Evolutionary conservation across 2,113 vertebrate genomes (phyloP).

Genomic region (Agapornis roseicollis): DNA sequence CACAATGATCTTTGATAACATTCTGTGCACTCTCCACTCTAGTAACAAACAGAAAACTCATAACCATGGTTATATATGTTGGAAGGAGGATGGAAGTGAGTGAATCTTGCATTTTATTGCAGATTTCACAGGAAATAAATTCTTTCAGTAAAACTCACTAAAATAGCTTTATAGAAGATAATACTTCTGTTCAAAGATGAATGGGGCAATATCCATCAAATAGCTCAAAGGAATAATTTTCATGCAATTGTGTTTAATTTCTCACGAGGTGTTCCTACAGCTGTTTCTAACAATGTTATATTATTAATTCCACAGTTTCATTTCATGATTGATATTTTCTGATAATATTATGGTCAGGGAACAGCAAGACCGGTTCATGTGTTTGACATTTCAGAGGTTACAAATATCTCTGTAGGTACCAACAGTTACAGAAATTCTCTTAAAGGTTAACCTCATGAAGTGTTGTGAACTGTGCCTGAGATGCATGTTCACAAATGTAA

Average conservation of each 20-base stretch:
- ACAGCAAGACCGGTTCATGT: not conserved
- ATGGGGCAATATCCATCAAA: not conserved
- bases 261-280: not conserved
- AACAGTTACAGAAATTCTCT: not conserved
- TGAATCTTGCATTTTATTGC: not conserved
- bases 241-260: not conserved
- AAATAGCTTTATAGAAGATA: constrained; percentile 10
- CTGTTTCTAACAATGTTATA: not conserved
- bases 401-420: not conserved
- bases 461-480: not conserved
- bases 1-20: not conserved
- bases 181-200: not conserved
- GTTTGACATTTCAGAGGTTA: not conserved
- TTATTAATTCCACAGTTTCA: not conserved
- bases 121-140: not conserved
- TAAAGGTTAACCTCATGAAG: not conserved
- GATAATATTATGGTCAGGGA: not conserved
- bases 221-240: not conserved
- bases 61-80: not conserved
- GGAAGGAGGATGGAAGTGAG: not conserved
- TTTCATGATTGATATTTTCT: not conserved
- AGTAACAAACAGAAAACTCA: not conserved
- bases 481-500: not conserved
- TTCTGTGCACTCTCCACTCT: not conserved
- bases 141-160: not conserved